phyloP scores from a whole-genome alignment of 2,888 invertebrate species.

The Iphiclides podalirius region DNA sequence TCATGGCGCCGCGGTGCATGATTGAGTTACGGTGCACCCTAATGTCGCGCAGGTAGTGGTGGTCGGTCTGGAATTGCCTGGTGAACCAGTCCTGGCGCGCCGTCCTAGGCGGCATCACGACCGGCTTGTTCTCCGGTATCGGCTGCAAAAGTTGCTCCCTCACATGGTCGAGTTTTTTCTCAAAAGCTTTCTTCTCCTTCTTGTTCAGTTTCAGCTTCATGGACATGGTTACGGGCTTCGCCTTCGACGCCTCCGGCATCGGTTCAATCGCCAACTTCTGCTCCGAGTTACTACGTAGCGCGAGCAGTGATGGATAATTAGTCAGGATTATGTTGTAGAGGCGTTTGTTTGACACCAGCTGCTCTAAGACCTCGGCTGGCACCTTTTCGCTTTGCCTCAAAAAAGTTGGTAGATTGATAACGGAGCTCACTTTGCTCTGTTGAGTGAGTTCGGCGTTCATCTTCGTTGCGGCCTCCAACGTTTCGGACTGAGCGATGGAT shows the following conservation, averaged over 20 bases:
- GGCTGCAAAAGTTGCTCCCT: constrained; percentile 65
- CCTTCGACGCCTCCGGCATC: constrained; percentile 46
- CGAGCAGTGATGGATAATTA: constrained; percentile 85
- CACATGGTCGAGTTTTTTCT: constrained; percentile 61
- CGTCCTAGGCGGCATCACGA: constrained; percentile 45
- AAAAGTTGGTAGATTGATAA: constrained; percentile 90
- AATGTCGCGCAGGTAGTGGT: constrained; percentile 85
- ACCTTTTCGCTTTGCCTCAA: constrained; percentile 87
- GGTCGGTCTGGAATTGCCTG: constrained; percentile 79
- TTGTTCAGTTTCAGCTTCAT: constrained; percentile 77
- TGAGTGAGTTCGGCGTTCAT: constrained; percentile 67
- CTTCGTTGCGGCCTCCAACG: constrained; percentile 66
- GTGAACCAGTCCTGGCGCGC: constrained; percentile 64
- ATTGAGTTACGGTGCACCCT: constrained; percentile 89
- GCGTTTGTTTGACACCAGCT: constrained; percentile 81
- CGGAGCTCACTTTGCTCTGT: constrained; percentile 80
- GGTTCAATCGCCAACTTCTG: constrained; percentile 75
- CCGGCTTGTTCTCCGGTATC: constrained; percentile 66
- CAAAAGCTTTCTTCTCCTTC: constrained; percentile 57
- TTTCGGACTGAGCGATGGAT: constrained; percentile 76
- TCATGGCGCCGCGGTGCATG: constrained; percentile 92
- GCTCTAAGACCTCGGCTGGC: constrained; percentile 85
- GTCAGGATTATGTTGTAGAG: constrained; percentile 85
- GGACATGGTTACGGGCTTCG: constrained; percentile 82
- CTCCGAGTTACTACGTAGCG: constrained; percentile 83